A percentile compares a stretch with the other conserved stretches of the same genome.
Conservation (phyloP, 2,888 invertebrate genomes). For the Pheosia gnoma region DNA sequence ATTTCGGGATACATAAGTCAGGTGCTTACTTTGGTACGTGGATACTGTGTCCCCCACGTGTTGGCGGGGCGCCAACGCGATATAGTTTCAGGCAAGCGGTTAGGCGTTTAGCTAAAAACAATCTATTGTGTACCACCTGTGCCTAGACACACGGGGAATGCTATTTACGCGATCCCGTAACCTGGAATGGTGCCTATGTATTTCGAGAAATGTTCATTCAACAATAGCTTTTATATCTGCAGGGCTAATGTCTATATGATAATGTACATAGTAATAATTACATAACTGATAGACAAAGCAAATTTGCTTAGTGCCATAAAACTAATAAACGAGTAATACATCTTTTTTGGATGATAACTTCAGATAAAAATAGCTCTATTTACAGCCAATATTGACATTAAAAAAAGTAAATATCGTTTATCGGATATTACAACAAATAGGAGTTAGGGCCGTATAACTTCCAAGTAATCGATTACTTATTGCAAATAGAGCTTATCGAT, state of each 20-base stretch:
- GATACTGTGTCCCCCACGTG: slow-evolving; percentile 11
- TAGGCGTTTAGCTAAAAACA: slow-evolving; percentile 45
- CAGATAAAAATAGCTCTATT: not conserved
- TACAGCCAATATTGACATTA: not conserved
- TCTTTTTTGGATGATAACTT: not conserved
- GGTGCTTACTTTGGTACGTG: slow-evolving; percentile 41
- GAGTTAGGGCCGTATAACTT: not conserved
- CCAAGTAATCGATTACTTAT: not conserved
- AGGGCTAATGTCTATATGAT: no score
- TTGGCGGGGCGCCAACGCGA: slow-evolving; percentile 37
- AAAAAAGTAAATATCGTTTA: not conserved
- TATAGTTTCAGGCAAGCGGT: slow-evolving; percentile 40
- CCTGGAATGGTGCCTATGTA: not conserved
- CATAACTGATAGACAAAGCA: no score
- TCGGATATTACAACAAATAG: not conserved
- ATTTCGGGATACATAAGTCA: slow-evolving; percentile 38
- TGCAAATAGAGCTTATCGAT: slow-evolving; percentile 3
- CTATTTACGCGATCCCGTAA: not conserved
- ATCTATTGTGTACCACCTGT: slow-evolving; percentile 41
- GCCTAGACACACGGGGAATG: slow-evolving; percentile 4
- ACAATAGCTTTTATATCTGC: no score
- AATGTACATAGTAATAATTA: no score
- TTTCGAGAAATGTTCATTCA: no score
- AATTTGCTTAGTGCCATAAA: no score
- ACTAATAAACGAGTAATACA: no score